A percentile compares a stretch with the other conserved stretches of the same genome.
These are phyloP conservation scores for Alexandromys fortis DNA, from an alignment of 2,113 vertebrate genomes.

Conservation along the genomic window DNA sequence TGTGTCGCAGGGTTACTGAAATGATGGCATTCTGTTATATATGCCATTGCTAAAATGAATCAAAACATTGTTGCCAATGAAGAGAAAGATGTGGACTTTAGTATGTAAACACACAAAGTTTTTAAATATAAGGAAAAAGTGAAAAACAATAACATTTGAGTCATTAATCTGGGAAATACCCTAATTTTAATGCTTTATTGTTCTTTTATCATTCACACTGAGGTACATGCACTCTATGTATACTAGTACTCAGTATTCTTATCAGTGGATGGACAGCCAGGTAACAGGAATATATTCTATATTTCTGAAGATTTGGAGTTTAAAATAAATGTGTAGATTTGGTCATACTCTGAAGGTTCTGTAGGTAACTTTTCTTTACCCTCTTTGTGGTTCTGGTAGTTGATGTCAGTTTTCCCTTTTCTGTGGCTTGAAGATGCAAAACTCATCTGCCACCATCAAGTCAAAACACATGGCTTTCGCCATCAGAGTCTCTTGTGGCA, in stretches of 20 bases:
- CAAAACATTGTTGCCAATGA: not conserved
- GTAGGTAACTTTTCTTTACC: not conserved
- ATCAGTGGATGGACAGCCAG: not conserved
- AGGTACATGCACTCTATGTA: not conserved
- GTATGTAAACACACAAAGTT: not conserved
- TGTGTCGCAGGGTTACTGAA: not conserved
- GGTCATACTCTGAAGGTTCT: not conserved
- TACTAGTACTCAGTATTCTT: not conserved
- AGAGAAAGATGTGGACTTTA: conserved; percentile 4
- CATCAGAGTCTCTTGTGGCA: not conserved
- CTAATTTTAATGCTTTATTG: not conserved
- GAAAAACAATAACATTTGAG: not conserved
- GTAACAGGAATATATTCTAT: not conserved
- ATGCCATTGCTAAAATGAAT: not conserved
- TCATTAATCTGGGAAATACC: not conserved
- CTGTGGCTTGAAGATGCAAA: not conserved
- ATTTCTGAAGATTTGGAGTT: not conserved
- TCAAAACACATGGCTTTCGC: not conserved
- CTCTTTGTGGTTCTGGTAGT: not conserved
- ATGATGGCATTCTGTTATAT: not conserved
- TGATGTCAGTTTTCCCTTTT: not conserved
- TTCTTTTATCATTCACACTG: not conserved
- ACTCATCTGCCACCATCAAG: not conserved
- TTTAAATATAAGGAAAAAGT: not conserved
- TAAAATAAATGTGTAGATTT: not conserved